Evolutionary conservation across 2,888 invertebrate genomes (phyloP).

Genomic region (Digitonthophagus gazella): DNA sequence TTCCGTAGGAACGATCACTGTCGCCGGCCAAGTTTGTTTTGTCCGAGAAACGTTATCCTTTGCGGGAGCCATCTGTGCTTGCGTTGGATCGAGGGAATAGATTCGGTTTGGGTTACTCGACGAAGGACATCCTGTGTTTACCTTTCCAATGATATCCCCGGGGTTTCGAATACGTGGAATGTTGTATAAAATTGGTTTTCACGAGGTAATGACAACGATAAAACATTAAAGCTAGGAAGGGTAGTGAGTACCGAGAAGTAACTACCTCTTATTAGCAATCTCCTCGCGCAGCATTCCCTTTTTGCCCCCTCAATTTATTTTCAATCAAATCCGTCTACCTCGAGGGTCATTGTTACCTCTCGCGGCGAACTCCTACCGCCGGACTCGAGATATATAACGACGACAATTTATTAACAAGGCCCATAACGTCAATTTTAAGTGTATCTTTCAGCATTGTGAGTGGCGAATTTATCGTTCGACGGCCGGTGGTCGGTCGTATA

Average conservation of each 20-base stretch:
- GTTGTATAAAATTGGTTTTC: no score
- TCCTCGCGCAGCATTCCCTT: background rate
- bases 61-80: background rate
- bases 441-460: conserved; percentile 12
- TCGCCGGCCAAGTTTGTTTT: background rate
- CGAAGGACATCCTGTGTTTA: background rate
- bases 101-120: no score
- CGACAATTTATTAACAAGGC: conserved; percentile 9
- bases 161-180: no score
- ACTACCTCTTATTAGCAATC: background rate
- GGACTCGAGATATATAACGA: conserved; percentile 5
- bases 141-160: background rate
- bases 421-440: conserved; percentile 17
- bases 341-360: background rate
- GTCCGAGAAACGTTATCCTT: background rate
- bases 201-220: background rate
- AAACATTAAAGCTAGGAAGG: background rate
- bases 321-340: background rate
- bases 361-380: conserved; percentile 7
- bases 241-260: background rate
- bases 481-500: conserved; percentile 15
- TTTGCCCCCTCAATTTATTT: background rate
- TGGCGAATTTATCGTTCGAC: conserved; percentile 3
- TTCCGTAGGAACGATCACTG: background rate
- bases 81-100: no score